A percentile compares a stretch with the other conserved stretches of the same genome.
Evolutionary conservation across 2,888 invertebrate genomes (phyloP).

Genomic region (Oeneis ivallda): DNA sequence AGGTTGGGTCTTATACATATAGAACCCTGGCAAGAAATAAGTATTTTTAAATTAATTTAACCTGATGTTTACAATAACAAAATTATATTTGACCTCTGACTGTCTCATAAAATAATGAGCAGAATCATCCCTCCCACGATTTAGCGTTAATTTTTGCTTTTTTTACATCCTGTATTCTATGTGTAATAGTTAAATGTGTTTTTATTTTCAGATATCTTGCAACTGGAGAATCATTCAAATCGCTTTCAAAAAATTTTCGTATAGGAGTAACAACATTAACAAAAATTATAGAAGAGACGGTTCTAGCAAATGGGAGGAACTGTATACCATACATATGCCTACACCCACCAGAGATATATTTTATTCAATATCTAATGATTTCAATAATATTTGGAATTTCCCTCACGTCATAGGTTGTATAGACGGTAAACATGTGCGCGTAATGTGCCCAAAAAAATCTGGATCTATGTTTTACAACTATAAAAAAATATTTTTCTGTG

Average conservation of each 20-base stretch:
- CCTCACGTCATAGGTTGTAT: constrained; percentile 2
- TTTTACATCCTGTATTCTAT: constrained; percentile 1
- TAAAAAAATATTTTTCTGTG: constrained; percentile 4
- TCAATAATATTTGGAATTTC: constrained; percentile 5
- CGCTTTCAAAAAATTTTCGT: constrained; percentile 7
- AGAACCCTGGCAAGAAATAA: constrained; percentile 5
- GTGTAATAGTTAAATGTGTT: constrained; percentile 1
- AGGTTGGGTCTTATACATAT: constrained; percentile 5
- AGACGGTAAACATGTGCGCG: constrained; percentile 5
- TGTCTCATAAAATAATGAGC: constrained; percentile 5
- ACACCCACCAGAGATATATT: constrained; percentile 5
- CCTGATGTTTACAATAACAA: constrained; percentile 5
- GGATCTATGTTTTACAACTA: constrained; percentile 7
- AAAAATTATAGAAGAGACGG: constrained; percentile 5
- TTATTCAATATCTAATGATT: constrained; percentile 4
- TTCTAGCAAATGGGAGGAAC: constrained; percentile 6
- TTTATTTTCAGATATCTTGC: constrained; percentile 1
- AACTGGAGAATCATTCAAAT: constrained; percentile 4
- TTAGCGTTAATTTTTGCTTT: constrained; percentile 4
- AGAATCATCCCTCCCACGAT: constrained; percentile 7
- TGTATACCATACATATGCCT: constrained; percentile 6
- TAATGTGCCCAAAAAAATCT: constrained; percentile 3
- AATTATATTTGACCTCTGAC: constrained; percentile 7
- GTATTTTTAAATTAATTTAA: constrained; percentile 7
- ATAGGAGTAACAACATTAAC: constrained; percentile 3